phyloP scores from a whole-genome alignment of 2,888 invertebrate genomes.

The Frankliniella intonsa region DNA sequence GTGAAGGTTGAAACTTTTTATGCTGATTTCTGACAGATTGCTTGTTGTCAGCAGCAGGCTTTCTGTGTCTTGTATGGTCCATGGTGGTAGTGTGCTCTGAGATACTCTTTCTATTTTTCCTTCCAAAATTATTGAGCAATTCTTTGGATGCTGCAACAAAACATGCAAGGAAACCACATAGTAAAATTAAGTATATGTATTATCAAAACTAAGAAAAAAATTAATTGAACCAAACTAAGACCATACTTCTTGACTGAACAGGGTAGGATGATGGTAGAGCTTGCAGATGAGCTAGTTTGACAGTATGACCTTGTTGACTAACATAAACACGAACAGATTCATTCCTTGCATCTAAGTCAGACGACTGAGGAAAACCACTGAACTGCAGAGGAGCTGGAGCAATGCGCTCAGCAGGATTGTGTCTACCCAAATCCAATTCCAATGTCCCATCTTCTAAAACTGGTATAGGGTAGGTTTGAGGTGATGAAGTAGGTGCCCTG shows the following conservation, averaged over 20 bases:
- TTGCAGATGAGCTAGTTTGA: neutral
- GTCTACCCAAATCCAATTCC: neutral
- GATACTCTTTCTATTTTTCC: neutral
- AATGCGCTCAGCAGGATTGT: neutral
- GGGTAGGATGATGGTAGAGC: neutral
- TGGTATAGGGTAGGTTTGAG: neutral
- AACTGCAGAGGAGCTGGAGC: neutral
- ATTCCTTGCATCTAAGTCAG: neutral
- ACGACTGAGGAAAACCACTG: neutral
- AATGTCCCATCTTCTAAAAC: neutral
- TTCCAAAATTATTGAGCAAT: neutral
- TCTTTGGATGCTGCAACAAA: neutral
- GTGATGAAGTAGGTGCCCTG: neutral
- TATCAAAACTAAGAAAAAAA: neutral
- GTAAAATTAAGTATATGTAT: neutral
- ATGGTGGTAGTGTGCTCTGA: neutral
- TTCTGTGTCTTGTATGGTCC: neutral
- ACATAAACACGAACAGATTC: neutral
- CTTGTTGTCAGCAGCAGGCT: neutral
- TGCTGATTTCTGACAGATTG: neutral
- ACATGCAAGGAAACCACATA: neutral
- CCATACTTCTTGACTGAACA: neutral
- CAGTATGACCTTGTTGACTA: neutral
- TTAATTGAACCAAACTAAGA: neutral
- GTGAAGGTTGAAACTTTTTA: neutral